Conservation (phyloP, 2,113 vertebrate genomes). For the Arizona elegans region DNA sequence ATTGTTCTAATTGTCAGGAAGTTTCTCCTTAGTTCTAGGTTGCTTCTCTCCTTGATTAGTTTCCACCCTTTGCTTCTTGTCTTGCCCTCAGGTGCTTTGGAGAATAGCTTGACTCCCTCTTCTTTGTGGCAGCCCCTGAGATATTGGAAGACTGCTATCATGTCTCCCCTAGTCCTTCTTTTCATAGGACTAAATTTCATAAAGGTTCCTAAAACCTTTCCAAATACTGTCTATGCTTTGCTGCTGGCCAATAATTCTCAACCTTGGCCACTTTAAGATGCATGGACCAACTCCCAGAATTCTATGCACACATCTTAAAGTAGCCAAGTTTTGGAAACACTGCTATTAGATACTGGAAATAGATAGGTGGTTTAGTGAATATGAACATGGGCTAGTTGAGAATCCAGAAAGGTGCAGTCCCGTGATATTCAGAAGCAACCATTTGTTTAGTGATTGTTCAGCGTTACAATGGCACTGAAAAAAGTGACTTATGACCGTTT, state of each 20-base stretch:
- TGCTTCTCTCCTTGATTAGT: too few relatives aligned
- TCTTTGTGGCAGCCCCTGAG: too few relatives aligned
- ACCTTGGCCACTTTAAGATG: not conserved
- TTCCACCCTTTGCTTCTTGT: too few relatives aligned
- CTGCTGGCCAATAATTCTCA: not conserved
- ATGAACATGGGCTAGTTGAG: not conserved
- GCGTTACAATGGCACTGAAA: not conserved
- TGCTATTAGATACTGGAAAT: not conserved
- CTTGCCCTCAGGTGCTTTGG: too few relatives aligned
- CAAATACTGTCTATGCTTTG: not conserved
- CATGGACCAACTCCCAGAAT: not conserved
- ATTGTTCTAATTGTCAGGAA: too few relatives aligned
- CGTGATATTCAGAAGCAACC: not conserved
- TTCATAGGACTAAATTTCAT: too few relatives aligned
- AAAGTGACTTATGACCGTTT: not conserved
- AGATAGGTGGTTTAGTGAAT: not conserved
- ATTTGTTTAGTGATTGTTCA: not conserved
- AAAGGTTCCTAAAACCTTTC: not conserved
- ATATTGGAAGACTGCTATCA: too few relatives aligned
- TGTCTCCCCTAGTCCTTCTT: too few relatives aligned
- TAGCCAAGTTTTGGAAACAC: too few relatives aligned
- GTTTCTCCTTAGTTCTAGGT: too few relatives aligned
- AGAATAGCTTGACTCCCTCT: too few relatives aligned
- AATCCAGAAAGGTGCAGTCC: not conserved
- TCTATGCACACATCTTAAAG: too few relatives aligned